Percentiles rank a stretch among this genome's conserved stretches.
Conservation (phyloP, 2,797 vertebrate genomes). For the Falco berigora region DNA sequence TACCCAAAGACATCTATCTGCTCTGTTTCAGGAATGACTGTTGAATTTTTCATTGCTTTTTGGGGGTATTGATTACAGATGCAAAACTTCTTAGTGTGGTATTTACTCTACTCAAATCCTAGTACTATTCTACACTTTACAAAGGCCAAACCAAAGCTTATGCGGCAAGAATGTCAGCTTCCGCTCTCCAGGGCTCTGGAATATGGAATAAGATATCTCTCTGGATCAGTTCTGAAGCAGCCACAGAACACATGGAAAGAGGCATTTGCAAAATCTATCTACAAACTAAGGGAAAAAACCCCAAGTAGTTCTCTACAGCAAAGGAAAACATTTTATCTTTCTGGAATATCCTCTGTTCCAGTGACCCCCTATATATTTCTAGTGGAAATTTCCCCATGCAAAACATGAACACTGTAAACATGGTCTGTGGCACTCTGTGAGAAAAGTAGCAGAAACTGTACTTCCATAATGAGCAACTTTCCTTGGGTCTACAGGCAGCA, state of each 20-base stretch:
- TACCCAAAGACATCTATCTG: neutral
- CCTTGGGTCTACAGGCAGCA: neutral
- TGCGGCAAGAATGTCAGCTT: neutral
- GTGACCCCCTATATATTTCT: neutral
- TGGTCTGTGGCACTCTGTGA: neutral
- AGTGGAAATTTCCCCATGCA: neutral
- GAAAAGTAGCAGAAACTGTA: neutral
- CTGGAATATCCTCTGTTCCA: neutral
- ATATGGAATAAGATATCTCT: neutral
- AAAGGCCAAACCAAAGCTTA: neutral
- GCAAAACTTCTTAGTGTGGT: neutral
- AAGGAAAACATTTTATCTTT: neutral
- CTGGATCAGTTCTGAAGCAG: neutral
- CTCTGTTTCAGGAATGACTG: neutral
- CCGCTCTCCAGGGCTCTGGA: neutral
- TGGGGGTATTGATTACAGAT: neutral
- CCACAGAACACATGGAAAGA: neutral
- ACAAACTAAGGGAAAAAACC: neutral
- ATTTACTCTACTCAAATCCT: neutral
- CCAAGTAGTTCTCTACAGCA: neutral
- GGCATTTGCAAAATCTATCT: neutral
- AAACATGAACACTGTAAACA: neutral
- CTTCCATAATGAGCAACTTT: slow-evolving; percentile 14
- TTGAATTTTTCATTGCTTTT: neutral
- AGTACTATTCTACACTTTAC: neutral